Percentiles rank a stretch among this genome's conserved stretches.
Conservation (phyloP, 2,113 vertebrate genomes). For the Ammodytes dubius region DNA sequence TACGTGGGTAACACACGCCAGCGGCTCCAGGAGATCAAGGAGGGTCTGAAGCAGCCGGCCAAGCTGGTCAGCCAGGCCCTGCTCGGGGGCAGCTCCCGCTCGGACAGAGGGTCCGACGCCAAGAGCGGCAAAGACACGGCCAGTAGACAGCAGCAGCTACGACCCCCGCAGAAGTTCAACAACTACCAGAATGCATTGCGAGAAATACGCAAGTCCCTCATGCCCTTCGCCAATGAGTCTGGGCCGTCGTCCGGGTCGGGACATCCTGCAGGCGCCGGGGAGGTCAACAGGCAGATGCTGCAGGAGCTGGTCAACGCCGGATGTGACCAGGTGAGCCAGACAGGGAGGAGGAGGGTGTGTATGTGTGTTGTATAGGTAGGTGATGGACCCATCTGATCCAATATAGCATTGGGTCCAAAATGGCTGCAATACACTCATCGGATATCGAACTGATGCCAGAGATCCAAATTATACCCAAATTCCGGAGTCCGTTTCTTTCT, state of each 20-base stretch:
- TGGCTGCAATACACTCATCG: too few relatives aligned
- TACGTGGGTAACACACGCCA: conserved; percentile 98
- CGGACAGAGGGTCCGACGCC: conserved; percentile 86
- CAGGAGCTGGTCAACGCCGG: conserved; percentile 97
- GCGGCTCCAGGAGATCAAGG: conserved; percentile 96
- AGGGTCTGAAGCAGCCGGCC: conserved; percentile 96
- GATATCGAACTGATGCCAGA: too few relatives aligned
- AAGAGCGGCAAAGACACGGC: conserved; percentile 92
- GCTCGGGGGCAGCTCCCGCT: conserved; percentile 82
- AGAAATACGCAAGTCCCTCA: conserved; percentile 96
- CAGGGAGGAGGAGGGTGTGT: background rate
- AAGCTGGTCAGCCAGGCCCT: conserved; percentile 91
- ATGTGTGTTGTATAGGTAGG: background rate
- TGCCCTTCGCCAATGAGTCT: conserved; percentile 95
- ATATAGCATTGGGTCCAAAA: too few relatives aligned
- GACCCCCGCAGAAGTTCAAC: conserved; percentile 94
- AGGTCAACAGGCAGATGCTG: conserved; percentile 97
- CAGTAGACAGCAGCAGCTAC: conserved; percentile 91
- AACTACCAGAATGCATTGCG: conserved; percentile 96
- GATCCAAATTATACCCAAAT: too few relatives aligned
- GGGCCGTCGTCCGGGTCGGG: conserved; percentile 83
- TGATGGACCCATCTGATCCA: background rate
- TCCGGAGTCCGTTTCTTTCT: too few relatives aligned
- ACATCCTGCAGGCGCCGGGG: conserved; percentile 81
- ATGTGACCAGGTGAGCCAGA: conserved; percentile 93